Evolutionary conservation across 2,888 invertebrate genomes (phyloP).

Genomic region (Sabellastarte sp.): DNA sequence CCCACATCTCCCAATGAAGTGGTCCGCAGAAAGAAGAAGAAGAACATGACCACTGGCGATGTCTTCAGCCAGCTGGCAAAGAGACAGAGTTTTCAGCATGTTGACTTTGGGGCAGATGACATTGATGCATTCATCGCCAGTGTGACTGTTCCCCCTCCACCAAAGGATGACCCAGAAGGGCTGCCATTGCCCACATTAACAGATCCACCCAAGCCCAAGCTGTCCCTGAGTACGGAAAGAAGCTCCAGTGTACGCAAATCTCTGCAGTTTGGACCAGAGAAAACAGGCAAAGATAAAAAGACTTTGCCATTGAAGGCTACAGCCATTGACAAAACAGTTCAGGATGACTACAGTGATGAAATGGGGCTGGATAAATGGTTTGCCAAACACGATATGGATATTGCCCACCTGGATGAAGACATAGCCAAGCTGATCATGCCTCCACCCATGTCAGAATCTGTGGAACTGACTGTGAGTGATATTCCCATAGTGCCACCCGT

Average conservation of each 20-base stretch:
- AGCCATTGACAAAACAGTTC: too few relatives aligned
- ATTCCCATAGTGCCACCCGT: conserved; percentile 42
- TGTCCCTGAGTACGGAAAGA: neutral
- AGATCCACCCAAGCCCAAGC: neutral
- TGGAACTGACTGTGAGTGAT: conserved; percentile 30
- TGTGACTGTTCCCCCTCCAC: conserved; percentile 78
- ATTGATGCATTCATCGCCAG: conserved; percentile 82
- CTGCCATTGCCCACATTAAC: neutral
- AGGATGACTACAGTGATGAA: neutral
- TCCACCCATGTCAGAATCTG: conserved; percentile 37
- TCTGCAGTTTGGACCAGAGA: neutral
- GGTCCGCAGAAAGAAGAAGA: neutral
- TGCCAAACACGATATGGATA: neutral
- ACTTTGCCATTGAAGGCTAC: too few relatives aligned
- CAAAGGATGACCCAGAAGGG: neutral
- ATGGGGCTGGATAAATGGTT: neutral
- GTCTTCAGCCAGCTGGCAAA: conserved; percentile 3
- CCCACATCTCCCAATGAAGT: neutral
- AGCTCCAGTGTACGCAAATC: neutral
- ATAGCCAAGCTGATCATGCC: conserved; percentile 44
- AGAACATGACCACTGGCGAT: neutral
- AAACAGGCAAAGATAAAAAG: too few relatives aligned
- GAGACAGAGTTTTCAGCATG: conserved; percentile 5
- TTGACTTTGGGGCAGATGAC: conserved; percentile 57
- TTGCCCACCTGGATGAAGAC: conserved; percentile 34